Conservation (phyloP, 2,797 vertebrate genomes). For the Coreius guichenoti region DNA sequence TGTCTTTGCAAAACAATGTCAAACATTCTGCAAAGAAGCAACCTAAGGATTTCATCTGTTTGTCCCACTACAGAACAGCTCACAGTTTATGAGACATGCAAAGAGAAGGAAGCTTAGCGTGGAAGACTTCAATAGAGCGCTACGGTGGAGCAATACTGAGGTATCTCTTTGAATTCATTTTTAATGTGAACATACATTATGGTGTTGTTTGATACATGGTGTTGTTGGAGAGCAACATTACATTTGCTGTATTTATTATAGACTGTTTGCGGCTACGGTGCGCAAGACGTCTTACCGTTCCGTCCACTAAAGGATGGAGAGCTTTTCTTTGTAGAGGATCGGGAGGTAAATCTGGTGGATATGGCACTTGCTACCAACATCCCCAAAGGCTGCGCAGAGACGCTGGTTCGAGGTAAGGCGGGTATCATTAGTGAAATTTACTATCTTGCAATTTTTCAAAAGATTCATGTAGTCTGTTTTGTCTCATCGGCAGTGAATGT, state of each 20-base stretch:
- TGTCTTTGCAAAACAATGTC: neutral
- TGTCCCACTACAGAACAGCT: constrained; percentile 82
- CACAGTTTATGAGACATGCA: constrained; percentile 93
- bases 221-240: neutral
- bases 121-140: constrained; percentile 92
- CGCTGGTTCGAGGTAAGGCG: constrained; percentile 83
- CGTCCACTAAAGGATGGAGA: constrained; percentile 87
- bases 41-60: neutral
- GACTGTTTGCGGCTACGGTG: constrained; percentile 87
- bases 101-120: constrained; percentile 89
- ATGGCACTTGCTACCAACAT: constrained; percentile 91
- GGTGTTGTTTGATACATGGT: neutral
- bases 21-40: neutral
- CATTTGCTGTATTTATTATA: constrained; percentile 58
- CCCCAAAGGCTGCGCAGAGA: constrained; percentile 91
- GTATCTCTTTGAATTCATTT: constrained; percentile 64
- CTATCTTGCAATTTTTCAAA: neutral
- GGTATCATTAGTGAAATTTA: constrained; percentile 22
- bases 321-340: constrained; percentile 88
- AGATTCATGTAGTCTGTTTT: neutral
- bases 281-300: constrained; percentile 85
- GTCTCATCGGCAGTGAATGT: constrained; percentile 81
- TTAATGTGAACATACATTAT: neutral
- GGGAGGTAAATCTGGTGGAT: constrained; percentile 91
- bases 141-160: constrained; percentile 94